These are phyloP conservation scores for Melanotaenia maccullochi DNA, from an alignment of 2,797 vertebrate genomes.

Conservation along the genomic window DNA sequence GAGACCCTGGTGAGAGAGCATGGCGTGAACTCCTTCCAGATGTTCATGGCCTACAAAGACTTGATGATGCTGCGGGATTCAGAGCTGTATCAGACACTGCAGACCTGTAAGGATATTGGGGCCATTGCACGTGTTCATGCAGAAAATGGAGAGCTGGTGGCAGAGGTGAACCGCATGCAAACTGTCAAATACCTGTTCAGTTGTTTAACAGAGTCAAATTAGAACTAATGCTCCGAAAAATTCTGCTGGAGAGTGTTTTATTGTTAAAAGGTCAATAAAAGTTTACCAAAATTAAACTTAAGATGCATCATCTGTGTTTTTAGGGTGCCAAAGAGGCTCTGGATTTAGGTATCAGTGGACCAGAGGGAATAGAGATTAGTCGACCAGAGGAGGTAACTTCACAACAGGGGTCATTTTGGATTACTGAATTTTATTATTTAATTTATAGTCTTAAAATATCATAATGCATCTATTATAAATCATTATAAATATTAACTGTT, in stretches of 20 bases:
- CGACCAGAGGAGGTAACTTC: slow-evolving; percentile 77
- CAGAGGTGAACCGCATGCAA: slow-evolving; percentile 66
- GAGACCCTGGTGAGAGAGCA: slow-evolving; percentile 93
- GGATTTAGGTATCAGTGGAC: slow-evolving; percentile 79
- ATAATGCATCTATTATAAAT: not conserved
- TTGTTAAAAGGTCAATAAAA: not conserved
- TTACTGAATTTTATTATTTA: not conserved
- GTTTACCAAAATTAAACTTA: not conserved
- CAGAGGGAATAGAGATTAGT: slow-evolving; percentile 80
- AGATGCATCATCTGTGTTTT: slow-evolving; percentile 23
- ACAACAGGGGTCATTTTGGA: not conserved
- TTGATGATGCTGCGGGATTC: slow-evolving; percentile 79
- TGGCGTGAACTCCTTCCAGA: slow-evolving; percentile 82
- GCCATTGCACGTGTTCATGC: slow-evolving; percentile 78
- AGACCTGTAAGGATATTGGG: slow-evolving; percentile 80
- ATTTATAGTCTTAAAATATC: not conserved
- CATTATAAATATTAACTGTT: not conserved
- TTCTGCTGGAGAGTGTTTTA: not conserved
- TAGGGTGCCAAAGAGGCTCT: slow-evolving; percentile 77
- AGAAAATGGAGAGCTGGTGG: slow-evolving; percentile 80
- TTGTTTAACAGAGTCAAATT: not conserved
- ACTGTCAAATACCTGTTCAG: not conserved
- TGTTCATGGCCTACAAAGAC: slow-evolving; percentile 83
- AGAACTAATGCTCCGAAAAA: not conserved
- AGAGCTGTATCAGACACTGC: slow-evolving; percentile 77